Conservation (phyloP, 2,888 invertebrate species). For the Ryuthela nishihirai region DNA sequence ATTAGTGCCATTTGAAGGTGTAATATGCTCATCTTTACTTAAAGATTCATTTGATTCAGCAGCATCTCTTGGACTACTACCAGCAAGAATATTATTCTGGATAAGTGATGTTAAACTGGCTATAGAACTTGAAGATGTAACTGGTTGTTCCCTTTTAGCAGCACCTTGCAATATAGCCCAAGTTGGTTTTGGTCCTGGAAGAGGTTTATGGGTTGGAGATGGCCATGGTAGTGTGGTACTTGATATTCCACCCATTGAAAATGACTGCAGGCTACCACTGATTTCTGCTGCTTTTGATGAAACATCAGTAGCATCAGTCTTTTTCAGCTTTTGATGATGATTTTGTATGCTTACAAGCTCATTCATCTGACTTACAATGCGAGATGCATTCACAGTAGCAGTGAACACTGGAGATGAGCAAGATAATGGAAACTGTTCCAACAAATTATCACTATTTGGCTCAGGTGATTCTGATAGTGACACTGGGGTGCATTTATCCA, state of each 20-base stretch:
- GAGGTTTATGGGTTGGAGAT: constrained; percentile 18
- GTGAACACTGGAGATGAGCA: constrained; percentile 4
- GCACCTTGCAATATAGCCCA: constrained; percentile 25
- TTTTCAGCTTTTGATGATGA: constrained; percentile 22
- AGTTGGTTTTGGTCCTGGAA: constrained; percentile 25
- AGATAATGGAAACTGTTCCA: constrained; percentile 16
- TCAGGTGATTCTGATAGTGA: neutral
- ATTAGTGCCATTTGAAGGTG: too few species aligned
- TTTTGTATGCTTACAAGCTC: neutral
- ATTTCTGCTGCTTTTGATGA: constrained; percentile 1
- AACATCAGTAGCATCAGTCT: constrained; percentile 9
- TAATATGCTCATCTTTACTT: too few species aligned
- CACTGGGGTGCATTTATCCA: constrained; percentile 3
- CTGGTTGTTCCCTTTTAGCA: constrained; percentile 23
- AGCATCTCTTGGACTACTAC: constrained; percentile 4
- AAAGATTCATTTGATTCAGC: constrained; percentile 20
- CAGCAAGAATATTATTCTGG: too few species aligned
- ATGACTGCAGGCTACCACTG: too few species aligned
- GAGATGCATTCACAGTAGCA: neutral
- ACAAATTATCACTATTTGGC: constrained; percentile 5
- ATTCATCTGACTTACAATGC: neutral
- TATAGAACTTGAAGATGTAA: constrained; percentile 16
- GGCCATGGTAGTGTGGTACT: constrained; percentile 14
- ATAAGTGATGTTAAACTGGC: constrained; percentile 12
- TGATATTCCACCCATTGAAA: too few species aligned